Percentiles rank a stretch among this genome's conserved stretches.
These are phyloP conservation scores for Ichneumoninae sp. DNA, from an alignment of 2,888 invertebrate genomes.

Conservation along the genomic window DNA sequence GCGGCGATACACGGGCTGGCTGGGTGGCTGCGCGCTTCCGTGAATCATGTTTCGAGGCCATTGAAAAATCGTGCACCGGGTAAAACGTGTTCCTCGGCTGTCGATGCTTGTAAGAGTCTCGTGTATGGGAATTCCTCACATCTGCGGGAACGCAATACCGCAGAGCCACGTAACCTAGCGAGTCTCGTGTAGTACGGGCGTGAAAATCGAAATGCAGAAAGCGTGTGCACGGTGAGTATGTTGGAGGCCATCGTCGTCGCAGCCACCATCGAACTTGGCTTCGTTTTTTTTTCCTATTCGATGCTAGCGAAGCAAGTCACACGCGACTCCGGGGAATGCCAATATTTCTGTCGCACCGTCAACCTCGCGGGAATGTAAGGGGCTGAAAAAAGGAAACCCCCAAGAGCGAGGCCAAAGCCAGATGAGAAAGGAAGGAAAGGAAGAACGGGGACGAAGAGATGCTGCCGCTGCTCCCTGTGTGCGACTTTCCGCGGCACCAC, in stretches of 20 bases:
- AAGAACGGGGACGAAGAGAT: slow-evolving; percentile 44
- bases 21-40: slow-evolving; percentile 23
- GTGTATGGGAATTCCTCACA: not conserved
- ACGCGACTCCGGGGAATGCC: slow-evolving; percentile 67
- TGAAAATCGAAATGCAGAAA: slow-evolving; percentile 52
- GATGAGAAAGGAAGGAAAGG: slow-evolving; percentile 31
- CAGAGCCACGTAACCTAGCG: slow-evolving; percentile 14
- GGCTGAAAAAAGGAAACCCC: slow-evolving; percentile 49
- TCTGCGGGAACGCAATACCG: not conserved
- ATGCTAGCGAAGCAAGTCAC: slow-evolving; percentile 54
- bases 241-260: slow-evolving; percentile 45
- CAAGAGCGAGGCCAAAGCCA: slow-evolving; percentile 29
- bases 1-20: not conserved
- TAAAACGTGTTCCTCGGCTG: slow-evolving; percentile 39
- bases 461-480: slow-evolving; percentile 21
- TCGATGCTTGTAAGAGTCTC: slow-evolving; percentile 2
- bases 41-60: slow-evolving; percentile 56
- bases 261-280: slow-evolving; percentile 32
- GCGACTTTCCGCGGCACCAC: slow-evolving; percentile 36
- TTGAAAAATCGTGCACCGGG: slow-evolving; percentile 62
- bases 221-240: slow-evolving; percentile 35
- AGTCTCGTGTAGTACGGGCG: slow-evolving; percentile 23
- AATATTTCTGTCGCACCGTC: slow-evolving; percentile 67
- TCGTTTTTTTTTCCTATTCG: slow-evolving; percentile 48
- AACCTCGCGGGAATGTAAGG: slow-evolving; percentile 61